Percentiles rank a stretch among this genome's conserved stretches.
These are phyloP conservation scores for Conopomorpha cramerella DNA, from an alignment of 1,140 invertebrate species.

Conservation along the genomic window DNA sequence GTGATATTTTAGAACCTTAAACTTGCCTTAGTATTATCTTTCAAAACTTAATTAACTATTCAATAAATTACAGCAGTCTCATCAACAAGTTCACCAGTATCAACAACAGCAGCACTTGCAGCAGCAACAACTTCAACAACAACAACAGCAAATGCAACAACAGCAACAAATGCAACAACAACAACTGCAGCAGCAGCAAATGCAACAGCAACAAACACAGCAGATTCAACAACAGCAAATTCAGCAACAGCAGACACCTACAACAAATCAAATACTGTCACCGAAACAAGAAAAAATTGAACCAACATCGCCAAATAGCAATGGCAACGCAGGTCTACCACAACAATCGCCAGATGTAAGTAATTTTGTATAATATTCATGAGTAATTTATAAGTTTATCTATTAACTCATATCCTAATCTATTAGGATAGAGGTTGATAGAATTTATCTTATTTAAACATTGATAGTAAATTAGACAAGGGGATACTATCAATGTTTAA, in stretches of 20 bases:
- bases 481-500: too few relatives aligned
- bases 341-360: conserved; percentile 39
- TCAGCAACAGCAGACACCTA: conserved; percentile 24
- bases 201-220: conserved; percentile 26
- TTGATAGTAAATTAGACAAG: too few relatives aligned
- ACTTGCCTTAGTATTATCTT: too few relatives aligned
- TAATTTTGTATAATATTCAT: too few relatives aligned
- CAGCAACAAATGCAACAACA: conserved; percentile 34
- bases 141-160: conserved; percentile 33
- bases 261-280: conserved; percentile 10
- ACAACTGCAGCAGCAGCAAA: conserved; percentile 39
- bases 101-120: conserved; percentile 39
- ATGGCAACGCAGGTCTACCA: conserved; percentile 32
- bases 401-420: too few relatives aligned
- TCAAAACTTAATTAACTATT: too few relatives aligned
- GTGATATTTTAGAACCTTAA: too few relatives aligned
- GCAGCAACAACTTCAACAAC: conserved; percentile 21
- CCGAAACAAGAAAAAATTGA: conserved; percentile 25
- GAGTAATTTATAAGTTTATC: too few relatives aligned
- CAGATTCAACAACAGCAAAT: conserved; percentile 34
- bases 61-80: too few relatives aligned
- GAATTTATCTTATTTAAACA: too few relatives aligned
- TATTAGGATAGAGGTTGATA: too few relatives aligned
- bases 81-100: conserved; percentile 35
- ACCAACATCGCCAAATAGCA: conserved; percentile 24